These are phyloP conservation scores for Acipenser transmontanus DNA, from an alignment of 2,797 vertebrate genomes.

Conservation along the genomic window DNA sequence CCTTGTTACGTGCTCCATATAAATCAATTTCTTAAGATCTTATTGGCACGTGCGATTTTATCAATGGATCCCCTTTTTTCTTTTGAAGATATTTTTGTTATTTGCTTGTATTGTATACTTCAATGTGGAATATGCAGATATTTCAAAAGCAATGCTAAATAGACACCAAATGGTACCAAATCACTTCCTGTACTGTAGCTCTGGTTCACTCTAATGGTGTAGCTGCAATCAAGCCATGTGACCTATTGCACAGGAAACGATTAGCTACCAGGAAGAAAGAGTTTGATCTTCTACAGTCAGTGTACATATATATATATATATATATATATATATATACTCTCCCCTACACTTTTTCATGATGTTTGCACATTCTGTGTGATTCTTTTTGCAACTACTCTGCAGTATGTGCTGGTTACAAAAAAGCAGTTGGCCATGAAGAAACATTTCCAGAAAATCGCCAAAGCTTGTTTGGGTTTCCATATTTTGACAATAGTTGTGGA, in stretches of 20 bases:
- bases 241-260: no score
- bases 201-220: background rate
- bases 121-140: background rate
- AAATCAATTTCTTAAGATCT: background rate
- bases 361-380: background rate
- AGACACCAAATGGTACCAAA: background rate
- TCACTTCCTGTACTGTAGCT: background rate
- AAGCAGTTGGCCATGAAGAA: slow-evolving; percentile 10
- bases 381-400: background rate
- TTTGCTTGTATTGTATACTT: background rate
- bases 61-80: no score
- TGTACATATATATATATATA: no score
- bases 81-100: background rate
- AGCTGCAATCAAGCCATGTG: no score
- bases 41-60: no score
- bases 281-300: no score
- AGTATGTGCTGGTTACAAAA: background rate
- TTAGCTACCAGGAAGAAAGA: no score
- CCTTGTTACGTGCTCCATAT: background rate
- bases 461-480: slow-evolving; percentile 12
- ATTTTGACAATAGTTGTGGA: slow-evolving; percentile 9
- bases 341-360: background rate
- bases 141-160: background rate
- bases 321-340: background rate
- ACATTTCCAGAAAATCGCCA: slow-evolving; percentile 16